These are phyloP conservation scores for Rhopilema esculentum DNA, from an alignment of 30 jellyfish, hydroid and myxozoan genomes.

Conservation along the genomic window DNA sequence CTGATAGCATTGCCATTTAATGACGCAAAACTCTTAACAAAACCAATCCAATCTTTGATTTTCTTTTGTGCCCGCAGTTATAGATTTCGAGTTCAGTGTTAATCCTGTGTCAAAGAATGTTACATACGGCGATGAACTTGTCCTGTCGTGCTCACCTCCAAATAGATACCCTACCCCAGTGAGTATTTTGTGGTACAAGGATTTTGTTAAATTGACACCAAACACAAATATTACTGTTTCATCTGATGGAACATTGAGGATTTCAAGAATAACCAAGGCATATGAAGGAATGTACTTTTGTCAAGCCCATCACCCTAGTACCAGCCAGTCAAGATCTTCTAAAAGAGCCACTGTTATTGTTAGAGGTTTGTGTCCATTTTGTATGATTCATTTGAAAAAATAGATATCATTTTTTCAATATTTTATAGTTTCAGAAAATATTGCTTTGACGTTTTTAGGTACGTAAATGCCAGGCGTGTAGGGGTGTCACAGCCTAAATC, in stretches of 20 bases:
- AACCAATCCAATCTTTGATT: neutral
- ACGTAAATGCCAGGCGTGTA: too few relatives aligned
- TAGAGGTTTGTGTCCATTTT: constrained; percentile 44
- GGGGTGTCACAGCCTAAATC: too few relatives aligned
- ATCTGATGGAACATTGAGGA: constrained; percentile 47
- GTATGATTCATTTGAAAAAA: neutral
- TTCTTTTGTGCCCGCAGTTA: constrained; percentile 38
- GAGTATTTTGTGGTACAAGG: constrained; percentile 58
- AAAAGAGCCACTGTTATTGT: constrained; percentile 67
- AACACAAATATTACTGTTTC: neutral
- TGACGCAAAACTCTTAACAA: too few relatives aligned
- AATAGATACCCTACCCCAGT: constrained; percentile 58
- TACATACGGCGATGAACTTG: constrained; percentile 31
- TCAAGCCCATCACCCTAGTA: constrained; percentile 55
- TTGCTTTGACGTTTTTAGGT: neutral
- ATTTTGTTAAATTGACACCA: constrained; percentile 7
- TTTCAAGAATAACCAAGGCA: constrained; percentile 12
- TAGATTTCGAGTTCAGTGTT: constrained; percentile 54
- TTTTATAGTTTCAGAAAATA: neutral
- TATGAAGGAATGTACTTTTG: constrained; percentile 73
- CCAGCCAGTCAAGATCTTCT: constrained; percentile 69
- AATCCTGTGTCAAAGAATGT: constrained; percentile 43
- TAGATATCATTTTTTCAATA: too few relatives aligned
- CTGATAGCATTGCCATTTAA: too few relatives aligned
- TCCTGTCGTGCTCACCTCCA: constrained; percentile 78